These are phyloP conservation scores for Engystomops pustulosus DNA, from an alignment of 2,113 vertebrate genomes.

Conservation along the genomic window DNA sequence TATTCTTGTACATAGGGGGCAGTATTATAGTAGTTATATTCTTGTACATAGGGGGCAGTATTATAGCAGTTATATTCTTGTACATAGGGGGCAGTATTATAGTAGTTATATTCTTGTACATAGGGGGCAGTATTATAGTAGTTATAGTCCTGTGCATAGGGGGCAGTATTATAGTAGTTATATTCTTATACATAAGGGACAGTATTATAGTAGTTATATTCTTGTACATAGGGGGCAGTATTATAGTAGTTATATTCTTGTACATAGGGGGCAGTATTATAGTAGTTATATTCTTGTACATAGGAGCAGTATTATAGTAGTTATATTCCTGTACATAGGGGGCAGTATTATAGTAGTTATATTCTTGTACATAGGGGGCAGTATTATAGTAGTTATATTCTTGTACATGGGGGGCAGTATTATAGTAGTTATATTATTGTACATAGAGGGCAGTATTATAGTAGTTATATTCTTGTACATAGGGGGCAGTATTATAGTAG, in stretches of 20 bases:
- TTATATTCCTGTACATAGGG: neutral
- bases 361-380: too few species aligned
- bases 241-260: slow-evolving; percentile 21
- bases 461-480: too few species aligned
- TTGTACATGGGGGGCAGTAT: too few species aligned
- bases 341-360: slow-evolving; percentile 5
- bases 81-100: neutral
- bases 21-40: slow-evolving; percentile 27
- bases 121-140: slow-evolving; percentile 17
- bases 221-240: neutral
- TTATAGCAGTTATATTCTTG: slow-evolving; percentile 11
- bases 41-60: slow-evolving; percentile 12
- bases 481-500: too few species aligned
- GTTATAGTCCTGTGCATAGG: slow-evolving; percentile 7
- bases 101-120: slow-evolving; percentile 6
- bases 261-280: slow-evolving; percentile 1
- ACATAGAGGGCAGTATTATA: too few species aligned
- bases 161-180: slow-evolving; percentile 12
- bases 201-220: slow-evolving; percentile 23
- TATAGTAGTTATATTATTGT: too few species aligned
- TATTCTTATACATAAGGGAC: neutral
- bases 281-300: slow-evolving; percentile 9
- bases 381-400: too few species aligned
- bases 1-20: neutral
- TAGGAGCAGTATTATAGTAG: neutral